Evolutionary conservation across 2,888 invertebrate species (phyloP), one percentile per base, ranked within the genome.

Genomic region (Phortica magna): DNA sequence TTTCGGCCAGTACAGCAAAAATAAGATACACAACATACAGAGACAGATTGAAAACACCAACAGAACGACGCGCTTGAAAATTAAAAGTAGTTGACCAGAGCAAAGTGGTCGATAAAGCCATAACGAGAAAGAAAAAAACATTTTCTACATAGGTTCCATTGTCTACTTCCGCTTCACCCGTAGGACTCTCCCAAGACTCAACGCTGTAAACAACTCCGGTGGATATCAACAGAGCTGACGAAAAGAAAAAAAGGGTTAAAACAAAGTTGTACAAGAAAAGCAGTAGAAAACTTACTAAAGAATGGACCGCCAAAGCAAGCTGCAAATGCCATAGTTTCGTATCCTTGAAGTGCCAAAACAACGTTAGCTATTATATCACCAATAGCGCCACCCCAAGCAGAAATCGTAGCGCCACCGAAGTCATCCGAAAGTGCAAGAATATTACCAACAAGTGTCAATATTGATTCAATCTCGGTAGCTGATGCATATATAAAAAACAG

Each of bases 271-370:
- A 43, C 6, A 17, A 4, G 19, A 6, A 17, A 1, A 67, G 7
- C 1, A 1, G 41, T 22, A 17, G 2, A 42, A 12, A 7, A 31
- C 31, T 31, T 71, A 71, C 70, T 31, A 19, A 71, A 71, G 14
- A 71, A 39, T 7, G 70, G 31, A 31, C 31, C 55, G 10, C 55
- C 70, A 55, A 42, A 71, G 7, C 22, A 22, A 31, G 70, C 70
- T 1, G 70, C 70, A 14, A 71, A 71, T 2, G 53, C 70, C 70
- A 71, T 71, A 10, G 4, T 12, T 17, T 53, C 70, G 53, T 71
- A 71, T n/a, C 70, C 70, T 14, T 71, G 70, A 17, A 71, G 14
- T 1, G 70, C 70, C 5, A 71, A n/a, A 10, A 71, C 55, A 31
- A 55, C 53, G 53, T 71, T 71, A 7, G 55, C 31, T 14, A 55